phyloP scores from a whole-genome alignment of 2,888 invertebrate genomes.

The Pegoplata infirma region DNA sequence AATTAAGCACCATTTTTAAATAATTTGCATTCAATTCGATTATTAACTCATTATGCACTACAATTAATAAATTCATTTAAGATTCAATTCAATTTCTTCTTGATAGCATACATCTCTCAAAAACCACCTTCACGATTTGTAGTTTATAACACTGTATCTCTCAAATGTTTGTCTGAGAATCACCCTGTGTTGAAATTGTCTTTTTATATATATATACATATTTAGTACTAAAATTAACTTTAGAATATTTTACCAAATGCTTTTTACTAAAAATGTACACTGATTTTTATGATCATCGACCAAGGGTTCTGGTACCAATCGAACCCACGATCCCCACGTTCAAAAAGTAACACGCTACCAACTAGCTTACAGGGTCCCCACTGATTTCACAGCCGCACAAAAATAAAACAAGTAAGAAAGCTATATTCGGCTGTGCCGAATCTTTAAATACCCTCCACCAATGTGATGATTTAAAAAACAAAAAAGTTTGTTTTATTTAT shows the following conservation, averaged over 20 bases:
- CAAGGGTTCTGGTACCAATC: too few species aligned
- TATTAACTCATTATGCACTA: conserved; percentile 8
- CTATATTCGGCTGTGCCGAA: too few species aligned
- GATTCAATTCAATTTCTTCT: conserved; percentile 5
- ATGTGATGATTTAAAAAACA: too few species aligned
- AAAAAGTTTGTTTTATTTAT: too few species aligned
- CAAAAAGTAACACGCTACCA: too few species aligned
- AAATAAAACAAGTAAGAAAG: too few species aligned
- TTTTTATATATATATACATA: too few species aligned
- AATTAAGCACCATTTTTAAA: background rate
- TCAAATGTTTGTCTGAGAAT: conserved; percentile 64
- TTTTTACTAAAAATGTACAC: background rate
- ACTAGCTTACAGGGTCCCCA: too few species aligned
- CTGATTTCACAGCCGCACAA: too few species aligned
- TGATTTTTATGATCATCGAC: background rate
- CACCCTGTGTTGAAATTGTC: conserved; percentile 52
- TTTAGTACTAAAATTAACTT: background rate
- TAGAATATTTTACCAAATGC: background rate
- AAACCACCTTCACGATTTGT: background rate
- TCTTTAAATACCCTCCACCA: too few species aligned
- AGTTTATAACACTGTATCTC: background rate
- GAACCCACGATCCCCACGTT: too few species aligned
- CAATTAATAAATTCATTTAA: background rate
- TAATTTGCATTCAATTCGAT: background rate
- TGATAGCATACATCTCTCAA: conserved; percentile 1